A percentile compares a stretch with the other conserved stretches of the same genome.
Evolutionary conservation across 2,888 invertebrate genomes (phyloP).

Genomic region (Epinotia bilunana): DNA sequence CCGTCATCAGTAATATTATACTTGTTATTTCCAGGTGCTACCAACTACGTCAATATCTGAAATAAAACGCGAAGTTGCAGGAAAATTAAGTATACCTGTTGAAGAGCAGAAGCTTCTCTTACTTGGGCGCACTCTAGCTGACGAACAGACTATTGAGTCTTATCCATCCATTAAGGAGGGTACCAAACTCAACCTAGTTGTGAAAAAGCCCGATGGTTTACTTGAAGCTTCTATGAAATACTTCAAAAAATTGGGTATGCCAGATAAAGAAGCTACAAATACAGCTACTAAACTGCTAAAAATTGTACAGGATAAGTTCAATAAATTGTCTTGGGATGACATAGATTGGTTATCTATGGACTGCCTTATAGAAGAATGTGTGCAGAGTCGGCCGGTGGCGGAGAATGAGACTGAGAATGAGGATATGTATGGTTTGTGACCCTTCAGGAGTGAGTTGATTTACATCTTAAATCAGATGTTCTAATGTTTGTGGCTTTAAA

Average conservation of each 20-base stretch:
- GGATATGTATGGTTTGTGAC: slow-evolving; percentile 63
- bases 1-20: not conserved
- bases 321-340: slow-evolving; percentile 84
- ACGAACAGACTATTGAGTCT: slow-evolving; percentile 87
- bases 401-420: slow-evolving; percentile 61
- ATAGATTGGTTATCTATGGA: slow-evolving; percentile 82
- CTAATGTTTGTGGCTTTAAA: slow-evolving; percentile 23
- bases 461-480: slow-evolving; percentile 39
- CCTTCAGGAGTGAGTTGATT: slow-evolving; percentile 40
- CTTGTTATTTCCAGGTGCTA: slow-evolving; percentile 71
- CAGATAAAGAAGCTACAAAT: slow-evolving; percentile 86
- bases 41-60: slow-evolving; percentile 86
- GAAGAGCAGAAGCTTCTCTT: slow-evolving; percentile 88
- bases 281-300: slow-evolving; percentile 85
- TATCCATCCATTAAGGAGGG: slow-evolving; percentile 91
- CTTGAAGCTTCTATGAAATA: slow-evolving; percentile 84
- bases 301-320: slow-evolving; percentile 80
- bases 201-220: slow-evolving; percentile 87
- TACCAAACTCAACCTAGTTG: slow-evolving; percentile 88
- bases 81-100: slow-evolving; percentile 86
- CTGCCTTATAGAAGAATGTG: slow-evolving; percentile 61
- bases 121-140: slow-evolving; percentile 88
- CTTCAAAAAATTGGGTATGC: slow-evolving; percentile 84
- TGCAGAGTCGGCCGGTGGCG: slow-evolving; percentile 50
- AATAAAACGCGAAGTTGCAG: slow-evolving; percentile 87